Evolutionary conservation across 1,140 invertebrate genomes (phyloP).

Genomic region (Chymomyza costata): DNA sequence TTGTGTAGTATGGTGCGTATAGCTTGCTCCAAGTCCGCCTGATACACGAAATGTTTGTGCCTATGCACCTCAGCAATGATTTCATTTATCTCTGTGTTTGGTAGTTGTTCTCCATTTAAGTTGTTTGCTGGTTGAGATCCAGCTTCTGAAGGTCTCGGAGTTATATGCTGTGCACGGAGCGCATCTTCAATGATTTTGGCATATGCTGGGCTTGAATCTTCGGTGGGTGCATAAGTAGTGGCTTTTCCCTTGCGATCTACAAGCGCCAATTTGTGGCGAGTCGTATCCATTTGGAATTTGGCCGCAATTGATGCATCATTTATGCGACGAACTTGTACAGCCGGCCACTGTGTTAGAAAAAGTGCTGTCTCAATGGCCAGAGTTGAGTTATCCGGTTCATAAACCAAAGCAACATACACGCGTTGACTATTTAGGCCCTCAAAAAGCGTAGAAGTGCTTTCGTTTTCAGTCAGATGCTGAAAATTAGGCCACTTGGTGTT

Average conservation of each 20-base stretch:
- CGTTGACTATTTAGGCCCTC: constrained; percentile 70
- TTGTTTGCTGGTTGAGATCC: neutral
- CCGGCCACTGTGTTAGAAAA: constrained; percentile 50
- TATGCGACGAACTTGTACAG: constrained; percentile 51
- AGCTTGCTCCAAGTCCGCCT: constrained; percentile 90
- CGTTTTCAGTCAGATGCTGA: constrained; percentile 31
- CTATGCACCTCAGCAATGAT: constrained; percentile 53
- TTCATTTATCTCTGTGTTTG: constrained; percentile 3
- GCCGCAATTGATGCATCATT: constrained; percentile 36
- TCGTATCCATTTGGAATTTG: constrained; percentile 50
- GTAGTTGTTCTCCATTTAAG: neutral
- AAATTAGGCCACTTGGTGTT: constrained; percentile 60
- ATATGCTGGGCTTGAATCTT: constrained; percentile 22
- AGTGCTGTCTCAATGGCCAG: constrained; percentile 67
- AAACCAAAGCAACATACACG: constrained; percentile 66
- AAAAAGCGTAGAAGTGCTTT: constrained; percentile 72
- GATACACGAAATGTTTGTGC: constrained; percentile 80
- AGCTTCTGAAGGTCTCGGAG: constrained; percentile 37
- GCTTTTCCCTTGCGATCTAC: constrained; percentile 41
- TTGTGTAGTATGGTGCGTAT: constrained; percentile 86
- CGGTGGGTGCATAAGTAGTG: constrained; percentile 2
- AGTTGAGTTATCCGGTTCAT: constrained; percentile 73
- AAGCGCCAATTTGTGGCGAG: constrained; percentile 29
- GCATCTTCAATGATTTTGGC: constrained; percentile 40
- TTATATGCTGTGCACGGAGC: constrained; percentile 60